A percentile compares a stretch with the other conserved stretches of the same genome.
Conservation (phyloP, 2,797 vertebrate species). For the Peromyscus eremicus region DNA sequence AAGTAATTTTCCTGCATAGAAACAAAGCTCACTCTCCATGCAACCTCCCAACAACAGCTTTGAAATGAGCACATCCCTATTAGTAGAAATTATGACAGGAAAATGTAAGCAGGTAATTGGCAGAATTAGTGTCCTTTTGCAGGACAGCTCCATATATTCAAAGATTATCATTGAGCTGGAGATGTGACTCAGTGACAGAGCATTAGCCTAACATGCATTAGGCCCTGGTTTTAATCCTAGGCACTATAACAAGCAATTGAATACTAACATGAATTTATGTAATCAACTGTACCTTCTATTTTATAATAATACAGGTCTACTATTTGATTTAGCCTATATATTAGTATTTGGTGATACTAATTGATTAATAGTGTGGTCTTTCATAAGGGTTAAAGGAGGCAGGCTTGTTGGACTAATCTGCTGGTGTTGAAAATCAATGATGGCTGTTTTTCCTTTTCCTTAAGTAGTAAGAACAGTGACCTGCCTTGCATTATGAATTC, state of each 20-base stretch:
- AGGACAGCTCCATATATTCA: background rate
- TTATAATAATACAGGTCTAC: background rate
- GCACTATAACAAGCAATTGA: background rate
- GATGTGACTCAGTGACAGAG: background rate
- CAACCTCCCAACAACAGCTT: slow-evolving; percentile 10
- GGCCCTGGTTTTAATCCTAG: background rate
- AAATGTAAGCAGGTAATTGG: background rate
- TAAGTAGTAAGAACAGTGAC: background rate
- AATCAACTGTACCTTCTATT: background rate
- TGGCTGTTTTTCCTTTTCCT: slow-evolving; percentile 9
- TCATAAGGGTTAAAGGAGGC: background rate
- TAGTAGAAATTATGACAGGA: slow-evolving; percentile 30
- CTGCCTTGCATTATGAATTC: background rate
- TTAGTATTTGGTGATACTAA: background rate
- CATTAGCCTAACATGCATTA: background rate
- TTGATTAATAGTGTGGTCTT: background rate
- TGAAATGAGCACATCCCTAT: background rate
- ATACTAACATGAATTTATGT: background rate
- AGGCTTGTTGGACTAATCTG: background rate
- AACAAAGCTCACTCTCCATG: slow-evolving; percentile 70
- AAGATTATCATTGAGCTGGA: background rate
- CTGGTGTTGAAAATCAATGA: background rate
- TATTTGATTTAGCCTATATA: slow-evolving; percentile 34
- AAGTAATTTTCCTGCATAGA: slow-evolving; percentile 64
- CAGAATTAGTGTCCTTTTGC: background rate